Conservation (phyloP, 2,888 invertebrate genomes). For the Pristionchus arcanus region DNA sequence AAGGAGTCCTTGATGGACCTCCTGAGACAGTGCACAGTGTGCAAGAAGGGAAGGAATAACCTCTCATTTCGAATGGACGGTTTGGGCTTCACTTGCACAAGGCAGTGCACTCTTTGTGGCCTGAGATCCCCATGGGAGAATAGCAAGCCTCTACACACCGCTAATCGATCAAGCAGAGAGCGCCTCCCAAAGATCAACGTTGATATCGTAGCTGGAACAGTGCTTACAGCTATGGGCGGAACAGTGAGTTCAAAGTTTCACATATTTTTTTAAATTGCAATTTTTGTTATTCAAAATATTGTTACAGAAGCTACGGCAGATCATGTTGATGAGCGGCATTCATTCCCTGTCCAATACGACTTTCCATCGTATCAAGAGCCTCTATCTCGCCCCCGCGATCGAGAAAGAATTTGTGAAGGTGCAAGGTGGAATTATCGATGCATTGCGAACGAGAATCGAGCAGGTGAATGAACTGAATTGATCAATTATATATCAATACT, state of each 20-base stretch:
- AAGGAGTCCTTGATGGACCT: not conserved
- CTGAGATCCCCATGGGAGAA: not conserved
- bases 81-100: not conserved
- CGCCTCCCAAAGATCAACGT: not conserved
- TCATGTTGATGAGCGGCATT: not conserved
- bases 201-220: not conserved
- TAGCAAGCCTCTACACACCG: not conserved
- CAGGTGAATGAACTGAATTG: not conserved
- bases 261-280: not conserved
- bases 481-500: not conserved
- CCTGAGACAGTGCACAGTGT: not conserved
- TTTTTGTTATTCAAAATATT: too few relatives aligned
- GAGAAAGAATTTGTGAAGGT: not conserved
- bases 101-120: not conserved
- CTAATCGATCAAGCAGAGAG: not conserved
- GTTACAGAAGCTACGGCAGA: constrained; percentile 10
- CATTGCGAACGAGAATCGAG: not conserved
- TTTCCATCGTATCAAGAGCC: not conserved
- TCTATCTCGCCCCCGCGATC: not conserved
- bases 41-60: not conserved
- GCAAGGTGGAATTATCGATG: not conserved
- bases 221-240: not conserved
- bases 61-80: constrained; percentile 14
- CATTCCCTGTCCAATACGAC: not conserved
- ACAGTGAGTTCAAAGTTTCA: not conserved